Evolutionary conservation across 1,140 invertebrate genomes (phyloP).

Genomic region (Solenopsis invicta): DNA sequence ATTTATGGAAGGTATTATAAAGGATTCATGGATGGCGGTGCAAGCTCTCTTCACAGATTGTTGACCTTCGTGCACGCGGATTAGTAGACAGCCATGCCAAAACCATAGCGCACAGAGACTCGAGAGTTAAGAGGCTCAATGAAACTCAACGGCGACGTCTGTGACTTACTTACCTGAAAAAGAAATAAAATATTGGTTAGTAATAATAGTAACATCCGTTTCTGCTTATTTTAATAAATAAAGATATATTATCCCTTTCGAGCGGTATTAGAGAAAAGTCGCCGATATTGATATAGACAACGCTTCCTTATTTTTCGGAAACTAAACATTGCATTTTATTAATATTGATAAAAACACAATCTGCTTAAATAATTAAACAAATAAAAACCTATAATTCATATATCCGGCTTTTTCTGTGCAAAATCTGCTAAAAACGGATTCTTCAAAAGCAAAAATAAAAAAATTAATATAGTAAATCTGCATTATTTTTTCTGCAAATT

Average conservation of each 20-base stretch:
- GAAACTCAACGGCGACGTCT: not conserved
- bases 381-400: too few species aligned
- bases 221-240: not conserved
- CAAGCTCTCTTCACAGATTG: constrained; percentile 54
- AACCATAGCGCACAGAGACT: constrained; percentile 17
- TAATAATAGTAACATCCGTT: not conserved
- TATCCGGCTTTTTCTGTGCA: too few species aligned
- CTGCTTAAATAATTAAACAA: too few species aligned
- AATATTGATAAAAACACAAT: too few species aligned
- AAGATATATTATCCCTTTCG: not conserved
- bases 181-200: not conserved
- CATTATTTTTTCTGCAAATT: too few species aligned
- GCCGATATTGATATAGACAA: too few species aligned
- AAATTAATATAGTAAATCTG: too few species aligned
- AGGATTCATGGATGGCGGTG: constrained; percentile 58
- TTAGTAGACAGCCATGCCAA: constrained; percentile 29
- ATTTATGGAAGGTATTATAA: constrained; percentile 66
- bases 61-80: constrained; percentile 54
- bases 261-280: not conserved
- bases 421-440: too few species aligned
- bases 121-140: not conserved
- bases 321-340: too few species aligned
- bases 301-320: too few species aligned
- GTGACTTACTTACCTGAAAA: constrained; percentile 42
- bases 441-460: too few species aligned